Conservation (phyloP, 2,797 vertebrate genomes). For the Setipinna tenuifilis region DNA sequence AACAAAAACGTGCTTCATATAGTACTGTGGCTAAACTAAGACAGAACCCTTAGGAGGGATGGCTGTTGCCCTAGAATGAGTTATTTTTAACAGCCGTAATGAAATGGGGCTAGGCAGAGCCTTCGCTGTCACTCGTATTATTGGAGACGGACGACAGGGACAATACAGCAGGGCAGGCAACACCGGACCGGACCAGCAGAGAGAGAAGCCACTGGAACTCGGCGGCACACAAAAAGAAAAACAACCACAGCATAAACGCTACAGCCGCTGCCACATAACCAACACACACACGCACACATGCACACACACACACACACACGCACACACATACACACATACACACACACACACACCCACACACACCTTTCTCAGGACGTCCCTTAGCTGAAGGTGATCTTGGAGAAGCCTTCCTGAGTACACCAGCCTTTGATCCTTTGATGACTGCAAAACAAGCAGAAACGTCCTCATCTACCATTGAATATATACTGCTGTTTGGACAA, state of each 20-base stretch:
- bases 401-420: slow-evolving; percentile 95
- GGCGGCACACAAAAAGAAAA: background rate
- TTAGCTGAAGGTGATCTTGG: slow-evolving; percentile 91
- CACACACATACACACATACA: background rate
- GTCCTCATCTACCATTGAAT: background rate
- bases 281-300: no score
- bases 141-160: background rate
- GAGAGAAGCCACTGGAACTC: slow-evolving; percentile 5
- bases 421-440: slow-evolving; percentile 91
- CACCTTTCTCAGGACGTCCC: slow-evolving; percentile 95
- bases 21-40: background rate
- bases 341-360: background rate
- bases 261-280: background rate
- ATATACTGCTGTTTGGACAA: background rate
- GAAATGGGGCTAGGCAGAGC: background rate
- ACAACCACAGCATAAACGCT: slow-evolving; percentile 5
- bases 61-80: background rate
- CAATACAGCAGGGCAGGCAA: background rate
- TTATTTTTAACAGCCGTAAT: slow-evolving; percentile 20
- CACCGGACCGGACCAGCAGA: background rate
- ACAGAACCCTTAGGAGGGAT: background rate
- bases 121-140: background rate
- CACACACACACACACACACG: background rate
- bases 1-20: no score
- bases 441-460: slow-evolving; percentile 71